Percentiles rank a stretch among this genome's conserved stretches.
Conservation (phyloP, 2,113 vertebrate genomes). For the Indicator maculatus region DNA sequence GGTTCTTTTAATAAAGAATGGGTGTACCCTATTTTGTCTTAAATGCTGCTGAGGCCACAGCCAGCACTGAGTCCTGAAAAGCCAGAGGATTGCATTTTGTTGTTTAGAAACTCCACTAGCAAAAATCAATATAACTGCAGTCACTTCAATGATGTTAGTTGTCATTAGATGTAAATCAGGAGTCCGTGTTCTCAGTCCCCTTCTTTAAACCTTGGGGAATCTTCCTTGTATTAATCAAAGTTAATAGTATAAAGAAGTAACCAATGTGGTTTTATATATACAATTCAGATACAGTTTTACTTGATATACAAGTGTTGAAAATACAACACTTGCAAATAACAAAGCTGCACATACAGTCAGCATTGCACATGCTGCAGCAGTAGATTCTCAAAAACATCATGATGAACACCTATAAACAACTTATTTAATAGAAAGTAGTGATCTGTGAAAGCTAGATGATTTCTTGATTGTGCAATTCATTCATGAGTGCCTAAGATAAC, state of each 20-base stretch:
- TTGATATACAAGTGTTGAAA: neutral
- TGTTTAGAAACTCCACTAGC: neutral
- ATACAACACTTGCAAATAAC: neutral
- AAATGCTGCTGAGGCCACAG: neutral
- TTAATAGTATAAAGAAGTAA: neutral
- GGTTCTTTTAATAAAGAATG: neutral
- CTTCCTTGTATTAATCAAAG: neutral
- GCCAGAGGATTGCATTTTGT: neutral
- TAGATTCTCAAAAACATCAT: neutral
- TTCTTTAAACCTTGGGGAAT: neutral
- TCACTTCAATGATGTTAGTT: neutral
- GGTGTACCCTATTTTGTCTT: neutral
- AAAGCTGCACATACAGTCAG: neutral
- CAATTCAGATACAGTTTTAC: neutral
- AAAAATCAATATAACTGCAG: constrained; percentile 2
- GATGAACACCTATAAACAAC: neutral
- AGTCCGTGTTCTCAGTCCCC: neutral
- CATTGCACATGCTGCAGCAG: neutral
- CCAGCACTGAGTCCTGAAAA: neutral
- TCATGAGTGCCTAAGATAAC: neutral
- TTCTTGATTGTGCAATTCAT: neutral
- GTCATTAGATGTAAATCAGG: neutral
- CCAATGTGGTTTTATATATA: neutral
- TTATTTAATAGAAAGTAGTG: neutral
- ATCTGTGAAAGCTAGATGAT: neutral